Evolutionary conservation across 2,888 invertebrate species (phyloP), one percentile per base, ranked within the genome.

Genomic region (Automeris io): DNA sequence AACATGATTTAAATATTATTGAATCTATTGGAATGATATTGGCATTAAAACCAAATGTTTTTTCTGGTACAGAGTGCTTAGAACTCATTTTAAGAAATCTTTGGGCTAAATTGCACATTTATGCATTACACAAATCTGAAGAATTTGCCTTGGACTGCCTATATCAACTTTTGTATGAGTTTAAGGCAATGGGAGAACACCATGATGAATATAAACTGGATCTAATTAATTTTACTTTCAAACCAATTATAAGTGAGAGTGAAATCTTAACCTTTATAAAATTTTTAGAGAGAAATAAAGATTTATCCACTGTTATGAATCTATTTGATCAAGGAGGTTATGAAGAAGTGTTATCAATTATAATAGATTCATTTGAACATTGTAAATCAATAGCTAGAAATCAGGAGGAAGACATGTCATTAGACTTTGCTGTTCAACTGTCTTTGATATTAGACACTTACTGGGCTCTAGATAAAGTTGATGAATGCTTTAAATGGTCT

Each of bases 401-500:
- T 35, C 73, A 81, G 51, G 82, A 87, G 42, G 80, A 73, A 49
- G 83, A 73, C 60, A 86, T 75, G 73, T 78, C 80, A 11, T 50
- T 88, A 43, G 90, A 90, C 42, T 88, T 88, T 73, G 88, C 89
- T 48, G 88, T 88, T 3, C 86, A 90, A 43, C 70, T 90, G 21
- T 87, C 89, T 6, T 76, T 92, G 37, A 82, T 93, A 43, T 74
- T 92, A 42, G 92, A 93, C 42, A 89, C 91, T 26, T 87, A 92
- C 42, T 91, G 90, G 89, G 89, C 90, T 39, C 69, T 91, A 23
- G 82, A 89, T 39, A 88, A 90, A 49, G 77, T 78, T 7, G 81
- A 90, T 43, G 90, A 91, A 32, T 93, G 94, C 60, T 90, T 93
- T 43, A 80, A 90, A 47, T 96, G 95, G 95, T 90, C 92, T 1